Conservation (phyloP, 1,140 invertebrate species). For the Rhopalosiphum maidis region DNA sequence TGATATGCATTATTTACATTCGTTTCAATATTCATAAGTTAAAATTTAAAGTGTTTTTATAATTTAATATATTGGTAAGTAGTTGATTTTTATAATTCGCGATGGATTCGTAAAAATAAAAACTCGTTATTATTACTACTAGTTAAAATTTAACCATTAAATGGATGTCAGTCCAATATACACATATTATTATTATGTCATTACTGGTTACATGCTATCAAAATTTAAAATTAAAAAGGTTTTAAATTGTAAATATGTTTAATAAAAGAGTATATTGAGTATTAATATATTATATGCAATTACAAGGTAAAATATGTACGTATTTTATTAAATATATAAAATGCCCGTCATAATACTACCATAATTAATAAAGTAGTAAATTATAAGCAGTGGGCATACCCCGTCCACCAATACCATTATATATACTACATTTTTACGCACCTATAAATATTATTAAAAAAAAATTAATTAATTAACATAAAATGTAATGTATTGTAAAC, state of each 20-base stretch:
- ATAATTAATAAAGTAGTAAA: no score
- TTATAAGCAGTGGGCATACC: no score
- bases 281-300: no score
- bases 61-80: no score
- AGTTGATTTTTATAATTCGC: no score
- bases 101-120: not conserved
- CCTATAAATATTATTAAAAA: not conserved
- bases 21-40: no score
- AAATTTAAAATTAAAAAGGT: not conserved
- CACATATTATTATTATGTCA: no score
- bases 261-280: not conserved
- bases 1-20: not conserved
- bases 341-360: not conserved
- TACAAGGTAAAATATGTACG: not conserved
- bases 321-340: not conserved
- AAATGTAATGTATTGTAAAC: not conserved
- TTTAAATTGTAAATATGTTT: not conserved
- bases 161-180: not conserved
- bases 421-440: no score
- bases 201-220: not conserved
- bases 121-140: not conserved
- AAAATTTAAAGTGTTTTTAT: no score
- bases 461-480: not conserved
- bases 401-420: no score
- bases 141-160: not conserved